Evolutionary conservation across 2,888 invertebrate genomes (phyloP), one percentile per base, ranked within the genome.

Genomic region (Polydrusus cervinus): DNA sequence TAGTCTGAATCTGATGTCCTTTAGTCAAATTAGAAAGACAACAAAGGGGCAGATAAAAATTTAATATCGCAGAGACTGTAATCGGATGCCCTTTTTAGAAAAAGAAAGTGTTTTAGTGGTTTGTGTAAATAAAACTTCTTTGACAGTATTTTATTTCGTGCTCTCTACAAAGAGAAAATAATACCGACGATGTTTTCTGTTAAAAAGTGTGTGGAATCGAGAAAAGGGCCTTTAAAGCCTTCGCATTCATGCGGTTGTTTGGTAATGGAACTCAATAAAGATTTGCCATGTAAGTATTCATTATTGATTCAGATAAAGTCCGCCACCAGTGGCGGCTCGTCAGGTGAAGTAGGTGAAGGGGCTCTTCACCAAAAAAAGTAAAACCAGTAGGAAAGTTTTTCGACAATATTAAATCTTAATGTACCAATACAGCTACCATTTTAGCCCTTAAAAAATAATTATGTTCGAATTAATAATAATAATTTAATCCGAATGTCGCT

Each of bases 241-340:
- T 20, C 67, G 5, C 55, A 18, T 6, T 67, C 67, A 20, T 67
- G 55, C 18, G 55, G 53, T 18, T 67, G 67, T 67, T 53, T 67
- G 18, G 20, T 40, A 10, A 13, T 55, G 34, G 55, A 55, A 40
- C 13, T 16, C 9, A 11, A 40, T 40, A 16, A 61, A 43, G 14
- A 40, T 1, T 20, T 43, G 14, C 10, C 13, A 14, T 40, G 61
- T 61, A 61, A 40, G 38, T 57, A 38, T 43, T 43, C n/a, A 34
- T 34, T 34, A 10, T 34, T 43, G 11, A 40, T 40, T 40, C 3
- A 34, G 10, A 10, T 34, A 34, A n/a, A n/a, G n/a, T n/a, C n/a
- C n/a, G n/a, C n/a, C n/a, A n/a, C n/a, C 25, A 25, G 25, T 25
- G 25, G 25, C 25, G 25, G n/a, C n/a, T n/a, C n/a, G n/a, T n/a